Evolutionary conservation across 2,113 vertebrate species (phyloP).

Genomic region (Peromyscus californicus): DNA sequence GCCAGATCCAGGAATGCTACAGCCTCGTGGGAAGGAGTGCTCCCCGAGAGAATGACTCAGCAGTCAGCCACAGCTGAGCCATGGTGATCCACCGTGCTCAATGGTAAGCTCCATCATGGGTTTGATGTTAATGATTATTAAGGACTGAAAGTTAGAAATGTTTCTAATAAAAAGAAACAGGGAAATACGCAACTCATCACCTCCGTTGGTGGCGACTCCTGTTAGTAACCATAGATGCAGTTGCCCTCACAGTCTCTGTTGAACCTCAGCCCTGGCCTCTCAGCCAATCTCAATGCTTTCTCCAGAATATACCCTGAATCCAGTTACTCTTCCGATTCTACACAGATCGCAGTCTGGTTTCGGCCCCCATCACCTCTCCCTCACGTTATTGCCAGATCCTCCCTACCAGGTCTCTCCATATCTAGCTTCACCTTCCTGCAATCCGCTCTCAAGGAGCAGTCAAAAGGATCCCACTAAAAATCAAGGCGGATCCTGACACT

Average conservation of each 20-base stretch:
- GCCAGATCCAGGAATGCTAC: background rate
- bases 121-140: conserved; percentile 26
- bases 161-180: background rate
- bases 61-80: background rate
- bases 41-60: background rate
- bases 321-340: background rate
- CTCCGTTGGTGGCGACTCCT: background rate
- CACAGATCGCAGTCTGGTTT: background rate
- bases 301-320: background rate
- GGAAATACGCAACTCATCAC: background rate
- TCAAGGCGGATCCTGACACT: background rate
- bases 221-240: background rate
- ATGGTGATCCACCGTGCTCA: fast-evolving
- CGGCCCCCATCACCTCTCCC: background rate
- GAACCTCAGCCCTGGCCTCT: background rate
- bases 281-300: background rate
- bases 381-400: background rate
- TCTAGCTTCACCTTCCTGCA: background rate
- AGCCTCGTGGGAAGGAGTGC: fast-evolving
- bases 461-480: background rate
- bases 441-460: background rate
- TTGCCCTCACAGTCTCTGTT: background rate
- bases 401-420: background rate
- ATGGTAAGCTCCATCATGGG: background rate
- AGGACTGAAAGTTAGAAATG: background rate